phyloP scores from a whole-genome alignment of 2,797 vertebrate genomes.

The Xenops minutus region DNA sequence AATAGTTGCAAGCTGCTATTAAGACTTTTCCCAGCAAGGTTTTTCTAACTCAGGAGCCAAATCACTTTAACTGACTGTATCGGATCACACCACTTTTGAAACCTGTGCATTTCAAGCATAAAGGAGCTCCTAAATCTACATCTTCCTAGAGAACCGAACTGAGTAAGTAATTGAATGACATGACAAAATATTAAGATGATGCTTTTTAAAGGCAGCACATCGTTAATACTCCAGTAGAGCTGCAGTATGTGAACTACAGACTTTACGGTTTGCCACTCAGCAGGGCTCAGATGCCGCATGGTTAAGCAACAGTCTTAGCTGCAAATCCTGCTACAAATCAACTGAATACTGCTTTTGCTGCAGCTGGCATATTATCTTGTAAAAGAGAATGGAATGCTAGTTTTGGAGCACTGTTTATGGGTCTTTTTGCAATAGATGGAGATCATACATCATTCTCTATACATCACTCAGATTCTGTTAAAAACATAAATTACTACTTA shows the following conservation, averaged over 20 bases:
- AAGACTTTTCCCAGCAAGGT: neutral
- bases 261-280: neutral
- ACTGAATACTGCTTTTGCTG: neutral
- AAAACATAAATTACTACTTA: constrained; percentile 27
- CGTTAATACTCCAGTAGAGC: neutral
- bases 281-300: neutral
- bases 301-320: neutral
- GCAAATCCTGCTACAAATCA: constrained; percentile 8
- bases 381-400: neutral
- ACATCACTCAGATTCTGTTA: neutral
- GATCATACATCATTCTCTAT: neutral
- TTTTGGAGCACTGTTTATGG: neutral
- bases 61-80: neutral
- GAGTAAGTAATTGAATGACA: neutral
- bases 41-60: neutral
- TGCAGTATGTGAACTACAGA: neutral
- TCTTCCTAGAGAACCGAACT: neutral
- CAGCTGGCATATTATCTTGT: neutral
- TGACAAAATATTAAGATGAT: neutral
- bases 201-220: neutral
- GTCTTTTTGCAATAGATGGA: neutral
- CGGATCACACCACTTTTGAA: neutral
- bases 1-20: neutral
- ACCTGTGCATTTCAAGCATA: neutral
- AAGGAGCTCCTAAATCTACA: neutral